Evolutionary conservation across 2,888 invertebrate species (phyloP).

Genomic region (Crioceris asparagi): DNA sequence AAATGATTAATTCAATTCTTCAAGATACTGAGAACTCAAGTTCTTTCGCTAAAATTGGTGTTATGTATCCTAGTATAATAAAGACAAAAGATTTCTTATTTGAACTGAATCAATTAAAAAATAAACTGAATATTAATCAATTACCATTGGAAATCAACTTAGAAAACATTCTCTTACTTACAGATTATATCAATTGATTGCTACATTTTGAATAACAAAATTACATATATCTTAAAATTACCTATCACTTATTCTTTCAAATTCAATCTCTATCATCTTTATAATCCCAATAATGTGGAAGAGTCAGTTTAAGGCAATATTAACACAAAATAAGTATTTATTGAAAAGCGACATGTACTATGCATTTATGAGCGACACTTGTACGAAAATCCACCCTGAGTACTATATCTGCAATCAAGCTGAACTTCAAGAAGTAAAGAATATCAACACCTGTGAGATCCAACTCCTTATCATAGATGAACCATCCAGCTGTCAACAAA

Average conservation of each 20-base stretch:
- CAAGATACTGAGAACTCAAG: conserved; percentile 1
- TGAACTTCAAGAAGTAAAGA: background rate
- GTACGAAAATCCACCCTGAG: background rate
- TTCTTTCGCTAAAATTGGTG: background rate
- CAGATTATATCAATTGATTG: background rate
- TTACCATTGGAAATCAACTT: background rate
- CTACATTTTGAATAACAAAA: background rate
- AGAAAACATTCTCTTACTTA: background rate
- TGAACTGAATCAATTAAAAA: background rate
- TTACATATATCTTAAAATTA: conserved; percentile 1
- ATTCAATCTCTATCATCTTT: conserved; percentile 1
- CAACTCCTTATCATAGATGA: too few relatives aligned
- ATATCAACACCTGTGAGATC: too few relatives aligned
- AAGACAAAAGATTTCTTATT: background rate
- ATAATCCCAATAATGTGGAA: background rate
- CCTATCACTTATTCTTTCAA: conserved; percentile 1
- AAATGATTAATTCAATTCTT: conserved; percentile 1
- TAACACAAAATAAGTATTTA: background rate
- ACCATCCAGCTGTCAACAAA: too few relatives aligned
- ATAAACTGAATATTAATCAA: background rate
- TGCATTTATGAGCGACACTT: background rate
- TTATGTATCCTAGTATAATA: conserved; percentile 2
- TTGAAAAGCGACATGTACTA: conserved; percentile 3
- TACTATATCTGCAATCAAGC: background rate
- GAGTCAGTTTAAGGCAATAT: background rate